Conservation (phyloP, 2,888 invertebrate species). For the Agrenia bidenticulata region DNA sequence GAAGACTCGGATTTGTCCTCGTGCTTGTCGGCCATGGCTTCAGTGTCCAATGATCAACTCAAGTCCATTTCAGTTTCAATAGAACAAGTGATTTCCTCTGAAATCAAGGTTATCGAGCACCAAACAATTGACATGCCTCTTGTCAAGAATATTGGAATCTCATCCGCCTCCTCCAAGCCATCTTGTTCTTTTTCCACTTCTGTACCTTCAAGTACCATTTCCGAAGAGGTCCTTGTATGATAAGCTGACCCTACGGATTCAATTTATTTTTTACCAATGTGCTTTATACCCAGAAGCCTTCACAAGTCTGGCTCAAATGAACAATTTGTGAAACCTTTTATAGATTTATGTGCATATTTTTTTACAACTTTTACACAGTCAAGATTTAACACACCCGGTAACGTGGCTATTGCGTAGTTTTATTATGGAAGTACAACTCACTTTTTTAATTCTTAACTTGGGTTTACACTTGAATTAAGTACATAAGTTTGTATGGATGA, state of each 20-base stretch:
- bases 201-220: conserved; percentile 18
- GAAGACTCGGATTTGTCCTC: conserved; percentile 40
- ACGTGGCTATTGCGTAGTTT: too few species aligned
- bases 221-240: conserved; percentile 42
- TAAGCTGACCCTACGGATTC: conserved; percentile 10
- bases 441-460: too few species aligned
- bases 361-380: too few species aligned
- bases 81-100: conserved; percentile 52
- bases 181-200: conserved; percentile 30
- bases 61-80: conserved; percentile 46
- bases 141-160: conserved; percentile 21
- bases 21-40: conserved; percentile 45
- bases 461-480: too few species aligned
- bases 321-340: too few species aligned
- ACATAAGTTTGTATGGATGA: too few species aligned
- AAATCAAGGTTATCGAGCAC: conserved; percentile 50
- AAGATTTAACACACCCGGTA: too few species aligned
- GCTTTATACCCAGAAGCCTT: too few species aligned
- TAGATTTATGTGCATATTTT: too few species aligned
- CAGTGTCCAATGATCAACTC: conserved; percentile 46
- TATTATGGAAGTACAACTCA: too few species aligned
- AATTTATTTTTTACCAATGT: too few species aligned
- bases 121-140: conserved; percentile 47
- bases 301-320: too few species aligned
- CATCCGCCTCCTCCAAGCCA: conserved; percentile 24